Percentiles rank a stretch among this genome's conserved stretches.
Evolutionary conservation across 2,888 invertebrate genomes (phyloP).

Genomic region (Lycocerus yunnanus): DNA sequence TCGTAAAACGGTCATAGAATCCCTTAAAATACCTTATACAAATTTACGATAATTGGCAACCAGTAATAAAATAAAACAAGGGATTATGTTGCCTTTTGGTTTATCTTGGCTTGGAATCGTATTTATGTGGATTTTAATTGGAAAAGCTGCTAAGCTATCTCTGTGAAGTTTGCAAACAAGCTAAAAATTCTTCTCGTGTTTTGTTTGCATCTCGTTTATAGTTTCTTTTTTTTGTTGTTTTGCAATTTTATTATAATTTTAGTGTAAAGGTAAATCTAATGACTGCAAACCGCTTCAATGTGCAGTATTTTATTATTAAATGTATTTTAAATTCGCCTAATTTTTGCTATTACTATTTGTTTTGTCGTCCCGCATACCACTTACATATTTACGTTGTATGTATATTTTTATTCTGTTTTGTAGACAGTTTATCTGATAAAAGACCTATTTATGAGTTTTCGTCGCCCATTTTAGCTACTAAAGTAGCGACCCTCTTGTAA

Average conservation of each 20-base stretch:
- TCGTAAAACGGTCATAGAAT: constrained; percentile 45
- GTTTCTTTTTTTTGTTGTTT: constrained; percentile 16
- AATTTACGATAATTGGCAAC: constrained; percentile 49
- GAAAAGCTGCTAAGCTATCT: constrained; percentile 32
- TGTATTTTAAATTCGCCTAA: constrained; percentile 10
- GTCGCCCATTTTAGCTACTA: constrained; percentile 35
- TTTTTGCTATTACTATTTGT: constrained; percentile 9
- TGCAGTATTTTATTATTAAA: not conserved
- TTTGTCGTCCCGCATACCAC: constrained; percentile 15
- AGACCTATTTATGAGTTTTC: constrained; percentile 33
- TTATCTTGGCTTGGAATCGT: constrained; percentile 29
- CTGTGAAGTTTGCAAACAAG: constrained; percentile 30
- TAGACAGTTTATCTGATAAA: constrained; percentile 29
- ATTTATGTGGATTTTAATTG: constrained; percentile 33
- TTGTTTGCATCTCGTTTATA: constrained; percentile 27
- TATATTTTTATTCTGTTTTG: constrained; percentile 27
- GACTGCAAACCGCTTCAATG: not conserved
- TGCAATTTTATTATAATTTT: constrained; percentile 13
- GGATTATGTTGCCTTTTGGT: constrained; percentile 46
- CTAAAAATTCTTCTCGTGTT: constrained; percentile 30
- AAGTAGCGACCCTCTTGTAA: constrained; percentile 35
- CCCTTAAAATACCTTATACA: constrained; percentile 46
- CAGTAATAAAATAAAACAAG: constrained; percentile 45
- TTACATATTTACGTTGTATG: constrained; percentile 23
- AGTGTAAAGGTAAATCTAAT: not conserved